Base-by-base conservation (phyloP, 2,797 vertebrate species). In the Allobates femoralis region DNA sequence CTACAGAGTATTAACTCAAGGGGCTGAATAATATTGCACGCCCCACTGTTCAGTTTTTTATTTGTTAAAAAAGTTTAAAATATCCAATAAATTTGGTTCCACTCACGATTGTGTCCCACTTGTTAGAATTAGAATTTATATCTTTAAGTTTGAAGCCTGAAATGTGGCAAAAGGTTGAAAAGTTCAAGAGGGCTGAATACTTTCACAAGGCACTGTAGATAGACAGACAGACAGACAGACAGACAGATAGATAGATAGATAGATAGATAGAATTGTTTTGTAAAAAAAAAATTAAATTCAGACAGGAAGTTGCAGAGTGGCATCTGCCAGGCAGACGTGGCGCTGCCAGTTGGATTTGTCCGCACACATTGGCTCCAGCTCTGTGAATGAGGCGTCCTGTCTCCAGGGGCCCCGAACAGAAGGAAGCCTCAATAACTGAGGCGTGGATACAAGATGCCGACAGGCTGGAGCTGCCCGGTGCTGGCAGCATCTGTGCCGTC, bases 331-430 rank as follows among this genome's bases (percentile, higher is more conserved):
- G 23, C 15, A 32, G 53, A 28, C 28, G 2, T 3, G n/a, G n/a
- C n/a, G 23, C 23, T 69, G 85, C 85, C 85, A 86, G 64, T 55
- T 86, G 78, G 85, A 64, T 37, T 16, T 37, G 7, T 28, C 67
- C 73, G 28, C 78, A 53, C 50, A 81, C 21, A 64, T 55, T 37
- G 19, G 55, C 67, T 86, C 11, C 51, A 50, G 69, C 10, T 16
- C 60, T 71, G 14, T 10, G 26, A 34, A 73, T 30, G 32, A 53
- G 28, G 78, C 37, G 78, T 23, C 46, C 28, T 26, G 2, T 67
- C 62, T 77, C 46, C 7, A 34, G 14, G 23, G 62, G 7, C 53
- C 55, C 12, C 6, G 32, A 77, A 51, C 83, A 78, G 74, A 80
- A 71, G 53, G 75, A 79, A 73, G 30, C 64, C 15, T 73, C 84